Percentiles rank a stretch among this genome's conserved stretches.
Conservation (phyloP, 2,113 vertebrate genomes). For the Thinocorus orbignyianus region DNA sequence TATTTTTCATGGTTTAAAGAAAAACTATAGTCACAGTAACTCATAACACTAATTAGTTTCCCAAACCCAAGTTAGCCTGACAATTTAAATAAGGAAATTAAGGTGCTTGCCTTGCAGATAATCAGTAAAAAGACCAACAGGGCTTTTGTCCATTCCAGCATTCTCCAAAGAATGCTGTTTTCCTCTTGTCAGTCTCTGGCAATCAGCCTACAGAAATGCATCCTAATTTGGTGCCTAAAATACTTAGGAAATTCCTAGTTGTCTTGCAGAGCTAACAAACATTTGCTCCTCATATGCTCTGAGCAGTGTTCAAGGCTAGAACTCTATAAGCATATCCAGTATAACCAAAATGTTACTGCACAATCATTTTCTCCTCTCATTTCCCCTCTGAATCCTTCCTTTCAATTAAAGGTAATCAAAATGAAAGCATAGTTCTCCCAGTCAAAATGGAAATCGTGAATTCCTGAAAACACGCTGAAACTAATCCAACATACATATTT, state of each 20-base stretch:
- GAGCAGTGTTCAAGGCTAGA: background rate
- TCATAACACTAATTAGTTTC: background rate
- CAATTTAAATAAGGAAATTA: background rate
- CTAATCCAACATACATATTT: background rate
- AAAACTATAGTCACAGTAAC: background rate
- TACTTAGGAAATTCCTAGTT: background rate
- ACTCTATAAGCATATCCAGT: background rate
- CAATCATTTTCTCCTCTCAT: background rate
- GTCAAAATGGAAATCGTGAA: background rate
- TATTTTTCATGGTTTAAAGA: background rate
- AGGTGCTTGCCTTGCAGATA: background rate
- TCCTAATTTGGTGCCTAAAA: background rate
- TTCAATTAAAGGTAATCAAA: background rate
- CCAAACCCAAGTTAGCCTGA: background rate
- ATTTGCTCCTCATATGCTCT: background rate
- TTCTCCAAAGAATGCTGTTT: background rate
- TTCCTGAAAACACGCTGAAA: background rate
- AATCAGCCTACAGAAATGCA: rapidly evolving
- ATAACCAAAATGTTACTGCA: background rate
- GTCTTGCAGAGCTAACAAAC: background rate
- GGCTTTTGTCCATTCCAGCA: background rate
- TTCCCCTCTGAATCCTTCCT: background rate
- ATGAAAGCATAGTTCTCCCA: background rate
- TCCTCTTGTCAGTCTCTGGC: background rate
- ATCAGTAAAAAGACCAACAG: too few relatives aligned